Percentiles rank a stretch among this genome's conserved stretches.
Evolutionary conservation across 2,888 invertebrate genomes (phyloP).

Genomic region (Saturnia pavonia): DNA sequence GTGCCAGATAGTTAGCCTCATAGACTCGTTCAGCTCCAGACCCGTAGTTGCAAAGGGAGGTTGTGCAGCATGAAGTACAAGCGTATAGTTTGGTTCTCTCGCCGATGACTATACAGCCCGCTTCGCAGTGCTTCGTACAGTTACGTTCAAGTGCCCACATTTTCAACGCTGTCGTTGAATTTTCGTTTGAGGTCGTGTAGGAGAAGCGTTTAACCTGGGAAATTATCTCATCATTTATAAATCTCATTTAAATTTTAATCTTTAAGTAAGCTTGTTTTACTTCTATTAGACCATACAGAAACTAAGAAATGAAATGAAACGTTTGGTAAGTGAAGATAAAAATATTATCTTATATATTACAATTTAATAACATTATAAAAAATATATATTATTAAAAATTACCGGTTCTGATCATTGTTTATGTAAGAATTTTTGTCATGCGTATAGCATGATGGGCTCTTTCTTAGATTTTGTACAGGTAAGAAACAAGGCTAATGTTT

Average conservation of each 20-base stretch:
- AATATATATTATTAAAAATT: too few species aligned
- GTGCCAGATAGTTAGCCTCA: background rate
- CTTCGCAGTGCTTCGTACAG: conserved; percentile 91
- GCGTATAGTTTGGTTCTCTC: conserved; percentile 94
- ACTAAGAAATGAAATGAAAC: background rate
- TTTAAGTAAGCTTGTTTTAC: background rate
- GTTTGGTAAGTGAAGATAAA: background rate
- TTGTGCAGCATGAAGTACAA: conserved; percentile 92
- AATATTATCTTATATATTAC: background rate
- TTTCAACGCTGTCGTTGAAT: conserved; percentile 85
- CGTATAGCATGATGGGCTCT: background rate
- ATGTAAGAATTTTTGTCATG: background rate
- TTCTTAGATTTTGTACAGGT: background rate
- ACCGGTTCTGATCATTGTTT: background rate
- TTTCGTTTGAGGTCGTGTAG: conserved; percentile 91
- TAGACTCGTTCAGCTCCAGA: conserved; percentile 62
- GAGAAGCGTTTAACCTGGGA: conserved; percentile 90
- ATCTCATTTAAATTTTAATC: background rate
- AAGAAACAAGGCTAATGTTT: background rate
- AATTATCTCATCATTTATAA: background rate
- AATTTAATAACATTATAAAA: too few species aligned
- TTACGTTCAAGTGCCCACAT: conserved; percentile 93
- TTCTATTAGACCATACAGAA: background rate
- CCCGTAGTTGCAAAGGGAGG: conserved; percentile 89
- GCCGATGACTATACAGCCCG: conserved; percentile 94